Evolutionary conservation across 1,140 invertebrate genomes (phyloP), one percentile per base, ranked within the genome.

Genomic region (Riptortus pedestris): DNA sequence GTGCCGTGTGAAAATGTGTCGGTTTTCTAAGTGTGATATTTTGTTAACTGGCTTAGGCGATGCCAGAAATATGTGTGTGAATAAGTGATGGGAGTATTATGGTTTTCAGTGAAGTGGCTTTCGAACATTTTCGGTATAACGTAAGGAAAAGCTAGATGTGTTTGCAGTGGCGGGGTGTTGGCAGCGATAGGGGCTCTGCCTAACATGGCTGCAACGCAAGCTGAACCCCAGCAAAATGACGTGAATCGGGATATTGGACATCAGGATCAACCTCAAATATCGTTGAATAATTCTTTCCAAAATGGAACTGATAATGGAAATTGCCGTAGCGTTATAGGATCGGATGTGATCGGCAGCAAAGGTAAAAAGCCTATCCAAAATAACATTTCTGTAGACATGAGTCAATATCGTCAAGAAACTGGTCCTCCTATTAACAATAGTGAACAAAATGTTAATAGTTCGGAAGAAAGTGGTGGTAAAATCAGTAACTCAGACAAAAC

Each of bases 191-290:
- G 67, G 69, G 69, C 68, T 71, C 66, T 69, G 69, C 69, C 69
- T 72, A 78, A 78, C 74, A 80, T 80, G 79, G 79, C 79, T 77
- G 77, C 79, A 74, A 79, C 77, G 74, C 78, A 78, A 79, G 77
- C 78, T 74, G 78, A 80, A 75, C 77, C 74, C 74, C 78, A 79
- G 75, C 77, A 78, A 76, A 79, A 79, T 75, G 78, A 79, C 76
- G 76, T 77, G 72, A 79, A 78, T 73, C 72, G 74, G 71, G 77
- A 78, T 70, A 73, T 72, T 69, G 76, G 76, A 72, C 77, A 78
- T 72, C 75, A 74, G 70, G 77, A 77, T 71, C 74, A 74, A 69
- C 67, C 72, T 67, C 72, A 75, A 70, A 67, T 71, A 70, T 71
- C 71, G 60, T 74, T 71, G 72, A 78, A 74, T 69, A 67, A 67